Evolutionary conservation across 2,888 invertebrate genomes (phyloP).

Genomic region (Hedychridium roseum): DNA sequence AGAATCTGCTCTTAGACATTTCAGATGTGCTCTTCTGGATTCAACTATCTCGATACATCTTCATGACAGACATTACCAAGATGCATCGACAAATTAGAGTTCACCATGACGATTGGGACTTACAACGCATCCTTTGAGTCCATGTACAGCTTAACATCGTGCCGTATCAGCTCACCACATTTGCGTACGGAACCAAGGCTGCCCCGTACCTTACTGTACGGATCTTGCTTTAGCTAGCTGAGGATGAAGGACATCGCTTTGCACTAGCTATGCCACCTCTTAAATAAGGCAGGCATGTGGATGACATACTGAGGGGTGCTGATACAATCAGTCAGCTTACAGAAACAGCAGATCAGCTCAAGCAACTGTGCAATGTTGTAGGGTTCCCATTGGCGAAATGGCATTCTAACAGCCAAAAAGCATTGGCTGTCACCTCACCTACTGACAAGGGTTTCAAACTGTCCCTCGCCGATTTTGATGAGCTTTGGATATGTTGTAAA

Average conservation of each 20-base stretch:
- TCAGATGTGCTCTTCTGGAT: neutral
- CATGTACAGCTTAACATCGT: too few species aligned
- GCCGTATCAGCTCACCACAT: too few species aligned
- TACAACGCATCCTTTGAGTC: conserved; percentile 5
- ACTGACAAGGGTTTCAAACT: too few species aligned
- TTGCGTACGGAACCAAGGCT: too few species aligned
- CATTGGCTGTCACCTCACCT: too few species aligned
- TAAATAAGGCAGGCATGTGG: conserved; percentile 9
- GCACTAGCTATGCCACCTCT: conserved; percentile 11
- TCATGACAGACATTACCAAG: conserved; percentile 2
- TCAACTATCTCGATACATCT: neutral
- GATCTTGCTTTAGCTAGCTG: conserved; percentile 1
- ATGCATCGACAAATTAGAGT: conserved; percentile 7
- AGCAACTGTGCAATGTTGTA: conserved; percentile 15
- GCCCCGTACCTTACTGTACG: conserved; percentile 19
- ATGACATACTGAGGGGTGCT: conserved; percentile 20
- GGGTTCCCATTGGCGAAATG: neutral
- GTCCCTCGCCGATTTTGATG: too few species aligned
- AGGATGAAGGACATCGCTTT: conserved; percentile 16
- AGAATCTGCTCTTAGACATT: neutral
- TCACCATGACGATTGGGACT: conserved; percentile 2
- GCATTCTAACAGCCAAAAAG: too few species aligned
- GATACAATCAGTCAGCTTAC: conserved; percentile 3
- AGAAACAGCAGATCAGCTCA: conserved; percentile 7
- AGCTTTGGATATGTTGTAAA: too few species aligned